phyloP scores from a whole-genome alignment of 35 echinoderm and acorn worm species.

The Holothuria glaberrima region DNA sequence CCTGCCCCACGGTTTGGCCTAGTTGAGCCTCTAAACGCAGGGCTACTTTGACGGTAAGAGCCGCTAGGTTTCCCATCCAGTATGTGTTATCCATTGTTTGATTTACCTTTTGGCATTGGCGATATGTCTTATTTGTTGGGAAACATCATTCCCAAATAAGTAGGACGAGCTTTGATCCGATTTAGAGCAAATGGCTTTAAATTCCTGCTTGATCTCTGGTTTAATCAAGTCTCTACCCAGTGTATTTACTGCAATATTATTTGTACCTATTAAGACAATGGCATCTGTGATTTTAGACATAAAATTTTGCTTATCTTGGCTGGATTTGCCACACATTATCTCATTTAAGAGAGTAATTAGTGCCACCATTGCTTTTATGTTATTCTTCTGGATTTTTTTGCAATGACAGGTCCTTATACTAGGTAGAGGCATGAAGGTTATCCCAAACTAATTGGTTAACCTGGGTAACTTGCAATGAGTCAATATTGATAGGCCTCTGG shows the following conservation, averaged over 20 bases:
- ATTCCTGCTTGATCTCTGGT: slow-evolving; percentile 34
- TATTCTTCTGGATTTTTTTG: slow-evolving; percentile 44
- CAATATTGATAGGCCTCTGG: slow-evolving; percentile 12
- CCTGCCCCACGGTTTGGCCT: background rate
- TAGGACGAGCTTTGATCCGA: background rate
- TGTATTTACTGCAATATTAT: slow-evolving; percentile 19
- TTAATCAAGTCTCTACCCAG: slow-evolving; percentile 25
- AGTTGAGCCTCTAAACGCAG: slow-evolving; percentile 29
- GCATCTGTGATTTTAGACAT: slow-evolving; percentile 30
- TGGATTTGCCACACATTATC: background rate
- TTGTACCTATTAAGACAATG: slow-evolving; percentile 18
- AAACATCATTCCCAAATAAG: slow-evolving; percentile 36
- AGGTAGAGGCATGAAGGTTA: slow-evolving; percentile 16
- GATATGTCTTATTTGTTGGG: slow-evolving; percentile 17
- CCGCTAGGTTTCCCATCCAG: slow-evolving; percentile 26
- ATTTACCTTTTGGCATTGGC: slow-evolving; percentile 31
- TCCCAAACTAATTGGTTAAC: slow-evolving; percentile 48
- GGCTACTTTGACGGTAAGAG: background rate
- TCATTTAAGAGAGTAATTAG: slow-evolving; percentile 35
- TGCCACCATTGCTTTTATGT: slow-evolving; percentile 39
- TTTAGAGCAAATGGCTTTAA: slow-evolving; percentile 35
- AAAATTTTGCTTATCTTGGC: background rate
- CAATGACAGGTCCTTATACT: slow-evolving; percentile 12
- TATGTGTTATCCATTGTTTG: slow-evolving; percentile 3
- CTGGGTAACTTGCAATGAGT: slow-evolving; percentile 18